Percentiles rank a stretch among this genome's conserved stretches.
phyloP scores from a whole-genome alignment of 2,113 vertebrate genomes.

The Canis aureus region DNA sequence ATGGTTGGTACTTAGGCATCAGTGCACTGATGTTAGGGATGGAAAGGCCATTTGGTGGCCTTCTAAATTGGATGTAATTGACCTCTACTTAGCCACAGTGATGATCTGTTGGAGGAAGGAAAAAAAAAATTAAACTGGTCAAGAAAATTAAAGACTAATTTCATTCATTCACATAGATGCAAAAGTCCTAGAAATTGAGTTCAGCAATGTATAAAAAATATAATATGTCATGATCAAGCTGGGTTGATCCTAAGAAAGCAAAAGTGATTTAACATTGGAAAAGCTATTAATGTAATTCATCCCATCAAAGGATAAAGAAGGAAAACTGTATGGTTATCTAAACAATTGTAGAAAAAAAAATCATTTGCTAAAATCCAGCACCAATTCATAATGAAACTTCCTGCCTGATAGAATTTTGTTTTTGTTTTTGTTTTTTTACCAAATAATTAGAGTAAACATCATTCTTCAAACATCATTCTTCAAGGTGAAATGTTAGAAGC shows the following conservation, averaged over 20 bases:
- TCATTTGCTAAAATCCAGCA: not conserved
- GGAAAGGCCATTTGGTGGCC: not conserved
- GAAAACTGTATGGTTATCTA: not conserved
- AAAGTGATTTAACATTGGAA: constrained; percentile 57
- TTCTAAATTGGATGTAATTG: not conserved
- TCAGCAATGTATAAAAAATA: not conserved
- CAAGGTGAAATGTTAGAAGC: constrained; percentile 25
- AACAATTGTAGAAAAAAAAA: not conserved
- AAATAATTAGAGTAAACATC: constrained; percentile 22
- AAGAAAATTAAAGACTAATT: constrained; percentile 49
- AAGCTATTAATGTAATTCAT: constrained; percentile 26
- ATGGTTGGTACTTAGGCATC: not conserved
- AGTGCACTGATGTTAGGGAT: not conserved
- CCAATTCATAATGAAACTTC: constrained; percentile 38
- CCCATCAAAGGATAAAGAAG: not conserved
- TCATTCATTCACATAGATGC: not conserved
- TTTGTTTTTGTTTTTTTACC: not conserved
- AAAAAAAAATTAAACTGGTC: not conserved
- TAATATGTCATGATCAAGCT: not conserved
- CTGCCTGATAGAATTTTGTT: not conserved
- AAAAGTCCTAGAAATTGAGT: constrained; percentile 26
- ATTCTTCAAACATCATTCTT: constrained; percentile 58
- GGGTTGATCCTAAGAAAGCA: not conserved
- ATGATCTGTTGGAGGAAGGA: not conserved
- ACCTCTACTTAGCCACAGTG: not conserved